phyloP scores from a whole-genome alignment of 1,140 invertebrate genomes.

The Eumeta japonica region DNA sequence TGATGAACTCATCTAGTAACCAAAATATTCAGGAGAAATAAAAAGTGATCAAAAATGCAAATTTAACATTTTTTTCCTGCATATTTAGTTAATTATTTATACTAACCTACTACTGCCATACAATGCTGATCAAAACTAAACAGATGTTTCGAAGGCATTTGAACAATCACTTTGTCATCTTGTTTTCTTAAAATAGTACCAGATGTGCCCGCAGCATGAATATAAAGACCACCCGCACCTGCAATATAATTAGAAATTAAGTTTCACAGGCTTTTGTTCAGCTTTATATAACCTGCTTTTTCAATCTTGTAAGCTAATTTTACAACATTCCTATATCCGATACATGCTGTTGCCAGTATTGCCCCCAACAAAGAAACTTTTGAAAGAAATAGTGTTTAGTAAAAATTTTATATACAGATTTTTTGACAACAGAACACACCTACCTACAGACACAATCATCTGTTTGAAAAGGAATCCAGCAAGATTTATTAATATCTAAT shows the following conservation, averaged over 20 bases:
- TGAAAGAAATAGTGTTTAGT: too few species aligned
- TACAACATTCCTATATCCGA: not conserved
- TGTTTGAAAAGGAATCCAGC: too few species aligned
- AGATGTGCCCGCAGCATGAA: conserved; percentile 78
- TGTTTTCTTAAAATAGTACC: conserved; percentile 74
- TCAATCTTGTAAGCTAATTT: not conserved
- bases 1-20: too few species aligned
- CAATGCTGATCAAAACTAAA: conserved; percentile 78
- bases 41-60: too few species aligned
- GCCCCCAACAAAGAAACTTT: too few species aligned
- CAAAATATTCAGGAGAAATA: too few species aligned
- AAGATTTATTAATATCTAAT: too few species aligned
- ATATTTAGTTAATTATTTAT: too few species aligned
- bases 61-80: too few species aligned
- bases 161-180: conserved; percentile 74
- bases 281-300: not conserved
- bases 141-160: conserved; percentile 81
- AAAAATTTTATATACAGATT: too few species aligned
- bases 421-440: too few species aligned
- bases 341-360: not conserved
- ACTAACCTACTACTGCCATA: conserved; percentile 84
- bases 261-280: not conserved
- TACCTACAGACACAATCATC: too few species aligned
- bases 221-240: conserved; percentile 67
- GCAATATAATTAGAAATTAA: not conserved